phyloP scores from a whole-genome alignment of 1,140 invertebrate species.

The Halesus radiatus region DNA sequence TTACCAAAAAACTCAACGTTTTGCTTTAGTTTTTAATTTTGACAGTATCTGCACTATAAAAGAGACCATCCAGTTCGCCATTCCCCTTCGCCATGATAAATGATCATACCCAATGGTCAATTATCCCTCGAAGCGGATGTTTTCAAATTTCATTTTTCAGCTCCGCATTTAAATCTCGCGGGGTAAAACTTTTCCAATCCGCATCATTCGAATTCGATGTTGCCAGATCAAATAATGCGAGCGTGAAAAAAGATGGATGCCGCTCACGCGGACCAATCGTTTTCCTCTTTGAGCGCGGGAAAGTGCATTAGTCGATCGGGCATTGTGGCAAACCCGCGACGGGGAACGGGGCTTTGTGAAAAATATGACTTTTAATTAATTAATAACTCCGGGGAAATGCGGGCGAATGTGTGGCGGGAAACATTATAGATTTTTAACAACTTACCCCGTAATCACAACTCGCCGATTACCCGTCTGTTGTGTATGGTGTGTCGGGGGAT shows the following conservation, averaged over 20 bases:
- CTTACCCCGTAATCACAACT: neutral
- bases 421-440: neutral
- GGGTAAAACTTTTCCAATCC: constrained; percentile 4
- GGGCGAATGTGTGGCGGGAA: neutral
- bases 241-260: neutral
- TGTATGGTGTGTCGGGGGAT: neutral
- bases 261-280: neutral
- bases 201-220: neutral
- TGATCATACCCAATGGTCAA: too few relatives aligned
- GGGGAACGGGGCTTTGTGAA: constrained; percentile 4
- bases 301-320: constrained; percentile 12
- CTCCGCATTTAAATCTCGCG: constrained; percentile 5
- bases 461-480: neutral
- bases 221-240: constrained; percentile 14
- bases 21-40: too few relatives aligned
- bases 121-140: neutral
- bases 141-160: constrained; percentile 3
- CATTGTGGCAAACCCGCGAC: neutral
- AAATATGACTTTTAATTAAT: constrained; percentile 27
- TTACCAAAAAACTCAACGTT: too few relatives aligned
- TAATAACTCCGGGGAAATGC: constrained; percentile 19
- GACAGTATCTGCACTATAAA: too few relatives aligned
- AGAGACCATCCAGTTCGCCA: too few relatives aligned
- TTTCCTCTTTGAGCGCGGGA: constrained; percentile 4
- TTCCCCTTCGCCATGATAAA: too few relatives aligned